phyloP scores from a whole-genome alignment of 2,888 invertebrate genomes.

The Philopedon plagiatum region DNA sequence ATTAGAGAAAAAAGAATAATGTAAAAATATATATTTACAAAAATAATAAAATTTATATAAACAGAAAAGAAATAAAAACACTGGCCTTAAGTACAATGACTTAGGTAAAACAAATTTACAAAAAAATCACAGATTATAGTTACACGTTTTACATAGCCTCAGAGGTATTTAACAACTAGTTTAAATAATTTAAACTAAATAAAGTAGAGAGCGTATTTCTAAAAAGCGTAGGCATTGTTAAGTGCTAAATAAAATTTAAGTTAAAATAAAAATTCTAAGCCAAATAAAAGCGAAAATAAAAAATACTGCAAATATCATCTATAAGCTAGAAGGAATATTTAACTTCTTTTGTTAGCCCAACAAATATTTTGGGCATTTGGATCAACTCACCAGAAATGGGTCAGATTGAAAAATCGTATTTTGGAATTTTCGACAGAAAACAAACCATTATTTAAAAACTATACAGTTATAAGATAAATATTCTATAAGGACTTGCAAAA shows the following conservation, averaged over 20 bases:
- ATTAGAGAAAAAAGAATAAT: background rate
- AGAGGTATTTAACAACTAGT: constrained; percentile 24
- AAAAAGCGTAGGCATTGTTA: constrained; percentile 5
- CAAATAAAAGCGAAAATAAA: constrained; percentile 7
- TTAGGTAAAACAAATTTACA: constrained; percentile 22
- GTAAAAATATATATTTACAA: constrained; percentile 21
- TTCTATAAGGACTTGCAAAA: too few species aligned
- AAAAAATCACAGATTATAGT: constrained; percentile 32
- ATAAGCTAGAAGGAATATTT: background rate
- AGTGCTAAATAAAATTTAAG: constrained; percentile 18
- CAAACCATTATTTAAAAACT: too few species aligned
- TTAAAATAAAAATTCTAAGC: constrained; percentile 32
- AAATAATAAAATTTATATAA: constrained; percentile 6
- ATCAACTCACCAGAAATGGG: too few species aligned
- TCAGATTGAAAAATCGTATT: too few species aligned
- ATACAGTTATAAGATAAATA: too few species aligned
- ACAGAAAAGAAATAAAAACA: constrained; percentile 16
- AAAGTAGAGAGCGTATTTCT: constrained; percentile 9
- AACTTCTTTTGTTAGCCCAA: too few species aligned
- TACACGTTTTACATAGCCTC: constrained; percentile 31
- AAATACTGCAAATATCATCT: background rate
- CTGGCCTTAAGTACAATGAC: constrained; percentile 29
- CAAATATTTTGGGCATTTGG: too few species aligned
- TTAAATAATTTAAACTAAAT: constrained; percentile 13
- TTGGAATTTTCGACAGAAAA: too few species aligned